Evolutionary conservation across 2,113 vertebrate genomes (phyloP).

Genomic region (Myrmophylax atrothorax): DNA sequence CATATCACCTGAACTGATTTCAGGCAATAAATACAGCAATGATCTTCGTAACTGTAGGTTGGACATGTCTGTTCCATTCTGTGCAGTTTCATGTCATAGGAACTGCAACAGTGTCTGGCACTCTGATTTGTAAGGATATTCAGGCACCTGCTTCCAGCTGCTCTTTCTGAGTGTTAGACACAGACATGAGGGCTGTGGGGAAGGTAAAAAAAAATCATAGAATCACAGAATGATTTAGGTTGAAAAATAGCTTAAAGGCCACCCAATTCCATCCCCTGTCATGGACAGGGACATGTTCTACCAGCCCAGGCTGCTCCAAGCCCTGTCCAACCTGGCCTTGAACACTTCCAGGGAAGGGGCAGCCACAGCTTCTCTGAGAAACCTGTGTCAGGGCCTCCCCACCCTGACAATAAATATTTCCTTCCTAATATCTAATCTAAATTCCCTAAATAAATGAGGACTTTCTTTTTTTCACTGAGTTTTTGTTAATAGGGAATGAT

Average conservation of each 20-base stretch:
- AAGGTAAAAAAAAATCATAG: background rate
- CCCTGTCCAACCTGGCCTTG: rapidly evolving
- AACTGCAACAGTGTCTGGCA: background rate
- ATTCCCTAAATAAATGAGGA: background rate
- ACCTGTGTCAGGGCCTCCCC: rapidly evolving
- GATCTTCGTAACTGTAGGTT: background rate
- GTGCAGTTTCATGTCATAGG: background rate
- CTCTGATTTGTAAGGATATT: background rate
- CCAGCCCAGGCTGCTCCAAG: rapidly evolving
- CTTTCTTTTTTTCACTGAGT: background rate
- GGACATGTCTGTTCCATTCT: rapidly evolving
- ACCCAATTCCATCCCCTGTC: rapidly evolving
- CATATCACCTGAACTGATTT: background rate
- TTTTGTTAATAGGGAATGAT: background rate
- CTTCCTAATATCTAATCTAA: background rate
- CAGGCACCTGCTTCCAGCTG: background rate
- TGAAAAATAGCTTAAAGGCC: background rate
- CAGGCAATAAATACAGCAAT: background rate
- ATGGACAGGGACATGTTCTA: background rate
- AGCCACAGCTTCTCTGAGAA: background rate
- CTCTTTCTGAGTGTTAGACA: background rate
- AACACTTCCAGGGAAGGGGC: background rate
- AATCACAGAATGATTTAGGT: background rate
- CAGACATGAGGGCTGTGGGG: rapidly evolving
- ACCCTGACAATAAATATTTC: background rate